These are phyloP conservation scores for Drosophila grimshawi DNA, from an alignment of 1,140 invertebrate genomes.

Conservation along the genomic window DNA sequence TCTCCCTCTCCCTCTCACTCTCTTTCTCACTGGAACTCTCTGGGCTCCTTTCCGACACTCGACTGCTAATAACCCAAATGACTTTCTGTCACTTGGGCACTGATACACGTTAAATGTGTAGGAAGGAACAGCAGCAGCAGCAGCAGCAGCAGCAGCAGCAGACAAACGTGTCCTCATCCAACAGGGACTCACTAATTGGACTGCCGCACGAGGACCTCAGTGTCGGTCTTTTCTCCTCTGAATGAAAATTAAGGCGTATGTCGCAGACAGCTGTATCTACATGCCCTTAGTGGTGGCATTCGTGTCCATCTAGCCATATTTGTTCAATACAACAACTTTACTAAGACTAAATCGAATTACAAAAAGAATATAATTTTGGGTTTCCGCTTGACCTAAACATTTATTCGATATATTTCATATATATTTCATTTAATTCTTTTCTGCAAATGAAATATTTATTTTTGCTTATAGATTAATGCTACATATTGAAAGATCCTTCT, in stretches of 20 bases:
- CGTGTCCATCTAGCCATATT: background rate
- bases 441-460: background rate
- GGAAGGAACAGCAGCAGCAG: background rate
- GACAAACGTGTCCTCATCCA: constrained; percentile 17
- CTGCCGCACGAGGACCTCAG: constrained; percentile 21
- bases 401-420: background rate
- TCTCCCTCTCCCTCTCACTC: constrained; percentile 1
- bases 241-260: background rate
- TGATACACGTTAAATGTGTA: constrained; percentile 33
- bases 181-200: constrained; percentile 44
- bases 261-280: background rate
- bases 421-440: background rate
- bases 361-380: background rate
- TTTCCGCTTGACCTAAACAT: background rate
- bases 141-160: constrained; percentile 9
- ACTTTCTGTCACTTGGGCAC: constrained; percentile 71
- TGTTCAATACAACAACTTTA: background rate
- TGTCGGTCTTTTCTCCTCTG: constrained; percentile 28
- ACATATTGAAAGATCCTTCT: too few relatives aligned
- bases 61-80: constrained; percentile 79
- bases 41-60: constrained; percentile 25
- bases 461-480: background rate
- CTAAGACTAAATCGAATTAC: background rate
- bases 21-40: background rate
- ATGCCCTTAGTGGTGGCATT: background rate